Base-by-base conservation (phyloP, 2,888 invertebrate species). In the Omphaloscelis lunosa region DNA sequence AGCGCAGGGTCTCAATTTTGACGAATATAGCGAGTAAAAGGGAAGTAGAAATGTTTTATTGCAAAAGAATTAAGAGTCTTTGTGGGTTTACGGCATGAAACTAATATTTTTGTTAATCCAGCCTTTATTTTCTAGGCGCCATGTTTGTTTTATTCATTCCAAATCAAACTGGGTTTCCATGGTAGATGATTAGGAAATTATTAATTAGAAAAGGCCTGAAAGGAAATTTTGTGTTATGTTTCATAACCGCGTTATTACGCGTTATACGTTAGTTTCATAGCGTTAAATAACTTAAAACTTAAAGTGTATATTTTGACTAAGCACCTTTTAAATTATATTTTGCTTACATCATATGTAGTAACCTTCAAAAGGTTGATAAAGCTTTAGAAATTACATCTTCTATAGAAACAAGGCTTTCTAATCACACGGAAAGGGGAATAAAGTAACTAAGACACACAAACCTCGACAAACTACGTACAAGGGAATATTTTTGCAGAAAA, bases 401-500 rank as follows among this genome's bases (percentile, higher is more conserved):
- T 4, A 12, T 3, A 58, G 23, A 17, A 34, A 34, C 27, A 39
- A 75, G 15, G 8, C 23, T 80, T 73, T 84, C 85, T 62, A 69
- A 23, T 51, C 65, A 56, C 11, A 29, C 81, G 15, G 41, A 71
- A 59, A 82, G 67, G 66, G 85, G 12, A 45, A 73, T 80, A 48
- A 15, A 79, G 41, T 62, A 20, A 11, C 45, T 27, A 29, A 66
- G 65, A 6, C 80, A 72, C 23, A 79, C 59, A 79, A 61, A 73
- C 61, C 41, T 27, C 74, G 12, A 70, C 72, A 29, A 39, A 82
- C 45, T 39, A 83, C 76, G 0, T 72, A 76, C 45, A 85, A 62
- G 83, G 82, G 69, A 70, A 76, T 72, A 12, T 76, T 72, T 83
- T 85, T 83, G 66, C 86, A 72, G 83, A 82, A 80, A 85, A 84